Percentiles rank a stretch among this genome's conserved stretches.
phyloP scores from a whole-genome alignment of 2,113 vertebrate species.

The Copsychus sechellarum region DNA sequence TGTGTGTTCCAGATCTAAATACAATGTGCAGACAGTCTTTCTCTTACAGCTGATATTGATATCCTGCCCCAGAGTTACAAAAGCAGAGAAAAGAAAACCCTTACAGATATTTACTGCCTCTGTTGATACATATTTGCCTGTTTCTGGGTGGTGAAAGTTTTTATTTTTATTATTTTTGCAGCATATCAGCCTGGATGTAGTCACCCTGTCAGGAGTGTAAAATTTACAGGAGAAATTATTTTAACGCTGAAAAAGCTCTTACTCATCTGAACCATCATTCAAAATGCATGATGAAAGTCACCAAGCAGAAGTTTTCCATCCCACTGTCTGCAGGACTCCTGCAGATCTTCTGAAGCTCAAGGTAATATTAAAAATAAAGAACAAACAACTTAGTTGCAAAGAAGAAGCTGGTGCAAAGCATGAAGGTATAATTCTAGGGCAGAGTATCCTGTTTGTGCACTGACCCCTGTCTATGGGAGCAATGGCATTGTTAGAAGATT shows the following conservation, averaged over 20 bases:
- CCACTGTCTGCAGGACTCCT: neutral
- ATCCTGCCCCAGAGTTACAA: neutral
- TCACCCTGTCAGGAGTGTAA: neutral
- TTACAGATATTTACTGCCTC: neutral
- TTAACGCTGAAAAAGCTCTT: neutral
- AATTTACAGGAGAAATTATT: neutral
- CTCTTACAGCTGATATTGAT: neutral
- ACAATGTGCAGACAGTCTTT: neutral
- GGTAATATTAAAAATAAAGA: conserved; percentile 1
- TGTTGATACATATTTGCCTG: neutral
- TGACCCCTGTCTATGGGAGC: neutral
- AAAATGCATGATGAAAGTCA: neutral
- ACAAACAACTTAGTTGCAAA: neutral
- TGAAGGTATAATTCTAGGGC: neutral
- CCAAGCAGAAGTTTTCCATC: neutral
- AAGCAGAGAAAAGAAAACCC: neutral
- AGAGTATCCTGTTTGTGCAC: neutral
- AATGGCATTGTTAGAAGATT: neutral
- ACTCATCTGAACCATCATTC: neutral
- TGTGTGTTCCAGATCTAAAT: neutral
- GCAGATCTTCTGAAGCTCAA: neutral
- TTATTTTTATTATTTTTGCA: neutral
- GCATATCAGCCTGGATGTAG: neutral
- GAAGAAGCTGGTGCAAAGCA: neutral
- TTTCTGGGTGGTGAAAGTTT: neutral